These are phyloP conservation scores for Uloborus diversus DNA, from an alignment of 1,140 invertebrate species.

Conservation along the genomic window DNA sequence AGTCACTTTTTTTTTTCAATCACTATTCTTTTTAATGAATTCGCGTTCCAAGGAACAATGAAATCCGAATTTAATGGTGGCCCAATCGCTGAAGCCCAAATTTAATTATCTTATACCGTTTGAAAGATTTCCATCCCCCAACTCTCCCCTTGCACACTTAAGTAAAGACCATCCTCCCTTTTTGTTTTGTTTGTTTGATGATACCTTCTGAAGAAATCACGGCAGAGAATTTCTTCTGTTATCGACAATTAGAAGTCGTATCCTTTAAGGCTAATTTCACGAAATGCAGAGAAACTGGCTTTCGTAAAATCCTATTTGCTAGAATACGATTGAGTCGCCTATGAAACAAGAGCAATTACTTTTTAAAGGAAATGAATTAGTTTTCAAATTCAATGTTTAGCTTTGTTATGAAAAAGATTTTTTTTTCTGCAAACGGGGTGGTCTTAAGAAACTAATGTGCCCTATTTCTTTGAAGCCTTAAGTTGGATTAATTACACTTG, in stretches of 20 bases:
- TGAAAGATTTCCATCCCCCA: background rate
- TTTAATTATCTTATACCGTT: conserved; percentile 20
- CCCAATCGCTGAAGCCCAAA: background rate
- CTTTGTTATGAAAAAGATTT: no score
- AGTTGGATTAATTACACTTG: no score
- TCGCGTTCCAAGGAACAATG: conserved; percentile 11
- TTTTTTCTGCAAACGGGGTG: no score
- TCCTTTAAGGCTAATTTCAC: conserved; percentile 25
- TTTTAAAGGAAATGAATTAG: no score
- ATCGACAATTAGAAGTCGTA: conserved; percentile 21
- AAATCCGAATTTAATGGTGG: background rate
- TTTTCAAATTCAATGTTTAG: no score
- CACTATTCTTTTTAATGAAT: background rate
- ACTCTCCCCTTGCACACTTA: no score
- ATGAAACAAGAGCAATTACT: no score
- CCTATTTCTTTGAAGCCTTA: no score
- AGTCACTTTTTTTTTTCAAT: background rate
- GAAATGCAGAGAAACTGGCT: background rate
- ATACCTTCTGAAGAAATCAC: conserved; percentile 14
- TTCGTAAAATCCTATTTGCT: no score
- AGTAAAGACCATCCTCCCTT: background rate
- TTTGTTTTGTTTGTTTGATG: background rate
- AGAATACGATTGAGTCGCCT: no score
- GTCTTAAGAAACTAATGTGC: no score
- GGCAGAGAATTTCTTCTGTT: conserved; percentile 26